These are phyloP conservation scores for Vulpes lagopus DNA, from an alignment of 2,113 vertebrate species.

Conservation along the genomic window DNA sequence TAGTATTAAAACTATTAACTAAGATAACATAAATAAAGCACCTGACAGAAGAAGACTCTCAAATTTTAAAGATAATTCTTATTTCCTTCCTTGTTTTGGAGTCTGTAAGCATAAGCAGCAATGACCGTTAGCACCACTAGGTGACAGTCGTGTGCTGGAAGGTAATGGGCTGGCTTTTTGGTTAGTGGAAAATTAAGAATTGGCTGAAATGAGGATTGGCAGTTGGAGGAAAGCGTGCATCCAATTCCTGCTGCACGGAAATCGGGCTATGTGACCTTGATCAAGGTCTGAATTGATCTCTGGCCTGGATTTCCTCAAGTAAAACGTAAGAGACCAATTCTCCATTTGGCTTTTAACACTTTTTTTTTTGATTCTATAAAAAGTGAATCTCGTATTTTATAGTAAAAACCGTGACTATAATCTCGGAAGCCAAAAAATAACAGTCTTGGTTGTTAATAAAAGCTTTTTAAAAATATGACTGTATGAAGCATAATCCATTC, in stretches of 20 bases:
- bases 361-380: slow-evolving; percentile 3
- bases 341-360: not conserved
- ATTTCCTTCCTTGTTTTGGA: not conserved
- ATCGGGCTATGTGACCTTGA: slow-evolving; percentile 39
- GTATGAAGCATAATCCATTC: slow-evolving; percentile 32
- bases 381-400: slow-evolving; percentile 38
- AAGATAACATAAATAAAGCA: not conserved
- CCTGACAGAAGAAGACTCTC: not conserved
- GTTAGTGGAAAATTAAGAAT: not conserved
- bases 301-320: slow-evolving; percentile 28
- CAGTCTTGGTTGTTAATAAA: slow-evolving; percentile 45
- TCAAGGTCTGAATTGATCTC: slow-evolving; percentile 42
- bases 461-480: slow-evolving; percentile 54
- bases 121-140: slow-evolving; percentile 31
- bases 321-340: slow-evolving; percentile 11
- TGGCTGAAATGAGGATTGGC: not conserved
- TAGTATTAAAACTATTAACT: not conserved
- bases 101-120: not conserved
- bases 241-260: slow-evolving; percentile 33
- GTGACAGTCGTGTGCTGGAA: slow-evolving; percentile 61
- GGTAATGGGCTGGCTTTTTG: not conserved
- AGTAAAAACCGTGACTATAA: not conserved
- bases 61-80: slow-evolving; percentile 21
- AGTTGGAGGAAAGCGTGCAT: not conserved
- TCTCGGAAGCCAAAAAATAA: slow-evolving; percentile 30